phyloP scores from a whole-genome alignment of 2,113 vertebrate species.

The Mustelus asterias region DNA sequence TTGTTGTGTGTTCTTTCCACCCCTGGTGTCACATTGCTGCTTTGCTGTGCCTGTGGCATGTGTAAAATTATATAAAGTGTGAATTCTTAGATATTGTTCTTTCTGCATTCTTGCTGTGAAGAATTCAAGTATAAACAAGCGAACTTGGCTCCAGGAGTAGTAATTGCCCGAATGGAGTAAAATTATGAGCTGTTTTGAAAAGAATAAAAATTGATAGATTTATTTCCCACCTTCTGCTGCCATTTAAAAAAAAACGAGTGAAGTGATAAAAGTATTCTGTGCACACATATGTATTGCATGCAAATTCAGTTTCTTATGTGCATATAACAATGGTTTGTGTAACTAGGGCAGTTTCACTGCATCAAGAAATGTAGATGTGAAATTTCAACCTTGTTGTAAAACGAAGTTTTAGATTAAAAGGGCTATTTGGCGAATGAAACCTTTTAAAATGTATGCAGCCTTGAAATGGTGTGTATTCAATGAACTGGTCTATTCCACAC shows the following conservation, averaged over 20 bases:
- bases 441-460: neutral
- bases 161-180: neutral
- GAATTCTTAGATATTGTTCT: neutral
- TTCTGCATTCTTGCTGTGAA: neutral
- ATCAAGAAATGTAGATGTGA: neutral
- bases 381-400: neutral
- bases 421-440: neutral
- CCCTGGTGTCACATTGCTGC: neutral
- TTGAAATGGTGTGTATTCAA: neutral
- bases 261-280: neutral
- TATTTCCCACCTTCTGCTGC: neutral
- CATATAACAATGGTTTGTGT: neutral
- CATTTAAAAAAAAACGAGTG: neutral
- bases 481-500: neutral
- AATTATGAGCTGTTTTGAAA: neutral
- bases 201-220: neutral
- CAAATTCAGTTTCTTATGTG: neutral
- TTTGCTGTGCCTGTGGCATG: neutral
- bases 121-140: neutral
- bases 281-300: neutral
- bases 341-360: neutral
- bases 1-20: neutral
- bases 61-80: conserved; percentile 23
- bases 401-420: no score
- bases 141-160: neutral